Conservation (phyloP, 1,140 invertebrate genomes). For the Leptopilina clavipes region DNA sequence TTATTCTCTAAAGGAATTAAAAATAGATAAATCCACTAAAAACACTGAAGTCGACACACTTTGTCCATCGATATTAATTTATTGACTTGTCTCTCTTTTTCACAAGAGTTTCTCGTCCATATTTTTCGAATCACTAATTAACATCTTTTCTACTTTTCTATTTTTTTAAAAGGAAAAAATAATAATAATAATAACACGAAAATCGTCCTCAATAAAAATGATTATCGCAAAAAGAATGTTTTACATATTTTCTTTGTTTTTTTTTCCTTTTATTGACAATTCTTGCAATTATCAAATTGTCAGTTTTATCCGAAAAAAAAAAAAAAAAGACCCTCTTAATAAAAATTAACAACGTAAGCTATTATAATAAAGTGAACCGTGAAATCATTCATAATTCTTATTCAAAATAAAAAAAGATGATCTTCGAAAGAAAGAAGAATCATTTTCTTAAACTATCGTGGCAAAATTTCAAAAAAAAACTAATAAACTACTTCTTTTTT, state of each 20-base stretch:
- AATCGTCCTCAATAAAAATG: too few relatives aligned
- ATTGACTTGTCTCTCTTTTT: neutral
- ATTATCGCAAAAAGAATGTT: neutral
- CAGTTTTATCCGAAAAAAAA: neutral
- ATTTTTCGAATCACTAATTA: too few relatives aligned
- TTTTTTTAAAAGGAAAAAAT: too few relatives aligned
- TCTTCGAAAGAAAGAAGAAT: neutral
- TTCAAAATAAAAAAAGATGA: neutral
- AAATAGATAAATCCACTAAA: slow-evolving; percentile 19
- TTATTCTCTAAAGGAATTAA: slow-evolving; percentile 12
- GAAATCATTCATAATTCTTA: neutral
- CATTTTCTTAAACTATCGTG: neutral
- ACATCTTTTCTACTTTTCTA: too few relatives aligned
- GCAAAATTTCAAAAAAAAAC: neutral
- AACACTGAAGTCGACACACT: slow-evolving; percentile 20
- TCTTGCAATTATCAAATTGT: neutral
- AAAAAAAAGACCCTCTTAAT: too few relatives aligned
- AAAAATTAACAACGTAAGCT: slow-evolving; percentile 16
- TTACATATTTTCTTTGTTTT: too few relatives aligned
- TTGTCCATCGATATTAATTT: neutral
- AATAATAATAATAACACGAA: too few relatives aligned
- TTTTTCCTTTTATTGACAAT: neutral
- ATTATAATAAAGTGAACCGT: neutral
- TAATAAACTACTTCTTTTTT: neutral
- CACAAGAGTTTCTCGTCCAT: neutral